Evolutionary conservation across 1,140 invertebrate species (phyloP).

Genomic region (Drosophila auraria): DNA sequence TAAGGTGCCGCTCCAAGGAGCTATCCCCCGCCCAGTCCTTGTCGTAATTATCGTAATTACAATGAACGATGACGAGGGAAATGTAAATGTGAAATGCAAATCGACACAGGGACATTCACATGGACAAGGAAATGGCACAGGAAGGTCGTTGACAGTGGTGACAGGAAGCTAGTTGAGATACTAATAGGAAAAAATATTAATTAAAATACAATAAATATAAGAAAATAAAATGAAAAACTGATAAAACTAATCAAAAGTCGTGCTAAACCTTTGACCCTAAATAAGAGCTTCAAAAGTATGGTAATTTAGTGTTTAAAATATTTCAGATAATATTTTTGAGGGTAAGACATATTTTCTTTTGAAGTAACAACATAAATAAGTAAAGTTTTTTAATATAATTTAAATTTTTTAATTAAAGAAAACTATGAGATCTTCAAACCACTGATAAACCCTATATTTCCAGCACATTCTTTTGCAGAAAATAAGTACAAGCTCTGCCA

Average conservation of each 20-base stretch:
- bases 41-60: slow-evolving; percentile 81
- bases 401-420: not conserved
- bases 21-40: slow-evolving; percentile 41
- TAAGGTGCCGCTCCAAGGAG: slow-evolving; percentile 64
- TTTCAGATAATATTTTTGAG: too few species aligned
- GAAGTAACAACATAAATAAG: too few species aligned
- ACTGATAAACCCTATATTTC: too few species aligned
- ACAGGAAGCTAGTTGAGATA: not conserved
- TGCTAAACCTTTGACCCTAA: not conserved
- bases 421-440: too few species aligned
- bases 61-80: slow-evolving; percentile 67
- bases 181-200: too few species aligned
- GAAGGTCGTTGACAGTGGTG: not conserved
- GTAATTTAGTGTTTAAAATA: too few species aligned
- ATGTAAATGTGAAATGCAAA: slow-evolving; percentile 54
- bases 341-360: too few species aligned
- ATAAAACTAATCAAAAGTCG: too few species aligned
- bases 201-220: not conserved
- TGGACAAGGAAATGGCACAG: slow-evolving; percentile 21
- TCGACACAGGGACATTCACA: slow-evolving; percentile 11
- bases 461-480: too few species aligned
- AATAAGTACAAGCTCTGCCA: slow-evolving; percentile 3
- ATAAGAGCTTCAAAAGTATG: too few species aligned
- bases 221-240: not conserved
- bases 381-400: too few species aligned